phyloP scores from a whole-genome alignment of 2,113 vertebrate species.

The Hydrochoerus hydrochaeris region DNA sequence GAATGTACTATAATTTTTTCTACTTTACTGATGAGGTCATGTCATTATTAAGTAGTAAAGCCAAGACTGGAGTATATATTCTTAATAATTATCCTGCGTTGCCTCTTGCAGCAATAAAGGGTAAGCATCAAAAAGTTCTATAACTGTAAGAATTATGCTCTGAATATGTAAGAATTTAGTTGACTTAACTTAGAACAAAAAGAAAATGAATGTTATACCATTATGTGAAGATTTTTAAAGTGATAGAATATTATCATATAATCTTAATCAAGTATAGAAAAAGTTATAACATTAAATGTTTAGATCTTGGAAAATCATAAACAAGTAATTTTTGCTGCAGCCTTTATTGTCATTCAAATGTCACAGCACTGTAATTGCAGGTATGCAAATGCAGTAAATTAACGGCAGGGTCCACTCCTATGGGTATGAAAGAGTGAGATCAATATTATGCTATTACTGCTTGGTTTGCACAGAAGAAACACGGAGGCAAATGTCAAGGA shows the following conservation, averaged over 20 bases:
- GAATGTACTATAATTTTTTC: not conserved
- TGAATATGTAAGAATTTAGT: constrained; percentile 16
- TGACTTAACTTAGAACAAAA: constrained; percentile 1
- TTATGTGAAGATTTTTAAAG: not conserved
- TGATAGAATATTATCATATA: not conserved
- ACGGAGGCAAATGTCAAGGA: constrained; percentile 55
- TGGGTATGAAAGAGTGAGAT: constrained; percentile 27
- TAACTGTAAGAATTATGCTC: not conserved
- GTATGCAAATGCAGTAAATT: constrained; percentile 37
- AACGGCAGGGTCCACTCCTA: not conserved
- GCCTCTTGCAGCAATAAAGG: not conserved
- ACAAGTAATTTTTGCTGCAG: not conserved
- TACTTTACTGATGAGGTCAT: not conserved
- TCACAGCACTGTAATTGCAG: constrained; percentile 17
- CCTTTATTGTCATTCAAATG: constrained; percentile 43
- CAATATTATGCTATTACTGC: constrained; percentile 1
- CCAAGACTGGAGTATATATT: not conserved
- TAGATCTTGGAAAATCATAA: constrained; percentile 8
- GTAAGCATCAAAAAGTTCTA: not conserved
- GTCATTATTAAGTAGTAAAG: constrained; percentile 27
- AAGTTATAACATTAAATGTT: constrained; percentile 7
- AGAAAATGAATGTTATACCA: not conserved
- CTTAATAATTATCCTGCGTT: not conserved
- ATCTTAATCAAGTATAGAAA: constrained; percentile 40
- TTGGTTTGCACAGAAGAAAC: constrained; percentile 54